Evolutionary conservation across 2,888 invertebrate genomes (phyloP), one percentile per base, ranked within the genome.

Genomic region (Pyrocoelia pectoralis): DNA sequence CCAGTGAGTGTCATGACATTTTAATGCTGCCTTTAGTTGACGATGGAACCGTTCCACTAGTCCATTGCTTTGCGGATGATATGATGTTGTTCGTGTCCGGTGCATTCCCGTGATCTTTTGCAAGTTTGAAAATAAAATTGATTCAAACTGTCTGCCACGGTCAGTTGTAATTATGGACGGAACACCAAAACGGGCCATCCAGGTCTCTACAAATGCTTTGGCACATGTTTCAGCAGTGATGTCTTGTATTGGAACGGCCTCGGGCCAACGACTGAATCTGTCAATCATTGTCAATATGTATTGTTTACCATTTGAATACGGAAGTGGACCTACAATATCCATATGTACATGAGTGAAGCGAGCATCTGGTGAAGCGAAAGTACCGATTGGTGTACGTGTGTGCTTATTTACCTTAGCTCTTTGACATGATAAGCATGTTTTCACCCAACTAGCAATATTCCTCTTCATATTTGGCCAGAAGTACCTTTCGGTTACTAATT

Each of bases 21-120:
- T 53, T 15, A 53, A 19, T 3, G 17, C 29, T 14, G 53, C 53
- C 18, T 38, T 53, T 9, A 53, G 40, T 13, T 53, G 53, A 15
- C 53, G 43, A 43, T 43, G 43, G 15, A 43, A 43, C 8, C 8
- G 14, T 15, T 38, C 80, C 3, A 82, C 73, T 54, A 80, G 70
- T 1, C 80, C 80, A 56, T 82, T 81, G 1, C 77, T 67, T 43
- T 74, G 71, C 18, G 80, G 75, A 55, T 80, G 77, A 55, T 14
- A 43, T 6, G 43, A 43, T 12, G 43, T 43, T 12, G 43, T 43
- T 12, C 15, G 13, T 8, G 8, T 43, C 12, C 15, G 6, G 8
- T 15, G 15, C 3, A 43, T 14, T 13, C 13, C 43, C 8, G 43
- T 6, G 14, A 43, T 12, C 12, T 43, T 43, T 4, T 14, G 13